Evolutionary conservation across 2,113 vertebrate genomes (phyloP).

Genomic region (Numida meleagris): DNA sequence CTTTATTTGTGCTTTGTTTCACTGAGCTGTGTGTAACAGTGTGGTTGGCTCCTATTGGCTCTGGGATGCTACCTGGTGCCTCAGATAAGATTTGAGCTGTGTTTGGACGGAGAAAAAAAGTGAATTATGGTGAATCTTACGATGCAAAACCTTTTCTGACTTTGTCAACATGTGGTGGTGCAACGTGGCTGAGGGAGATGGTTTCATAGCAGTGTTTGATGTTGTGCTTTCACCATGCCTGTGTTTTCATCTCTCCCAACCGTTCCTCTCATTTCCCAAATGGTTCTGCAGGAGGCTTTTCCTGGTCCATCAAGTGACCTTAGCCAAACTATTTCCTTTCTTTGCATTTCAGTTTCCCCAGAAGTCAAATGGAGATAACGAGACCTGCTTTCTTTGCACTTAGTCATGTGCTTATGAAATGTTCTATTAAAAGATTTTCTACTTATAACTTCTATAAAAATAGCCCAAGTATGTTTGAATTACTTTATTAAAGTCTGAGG

Average conservation of each 20-base stretch:
- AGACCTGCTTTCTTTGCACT: conserved; percentile 58
- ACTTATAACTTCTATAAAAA: conserved; percentile 61
- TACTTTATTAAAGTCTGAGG: conserved; percentile 32
- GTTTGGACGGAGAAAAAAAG: neutral
- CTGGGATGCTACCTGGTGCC: neutral
- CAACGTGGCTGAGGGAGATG: neutral
- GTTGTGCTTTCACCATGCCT: neutral
- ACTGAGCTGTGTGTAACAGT: fast-evolving
- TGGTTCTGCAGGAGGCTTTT: conserved; percentile 13
- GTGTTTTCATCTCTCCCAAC: neutral
- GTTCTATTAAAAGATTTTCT: conserved; percentile 55
- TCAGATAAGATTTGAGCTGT: neutral
- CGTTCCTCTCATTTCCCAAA: neutral
- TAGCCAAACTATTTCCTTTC: conserved; percentile 59
- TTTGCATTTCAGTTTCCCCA: conserved; percentile 56
- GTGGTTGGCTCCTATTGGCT: neutral
- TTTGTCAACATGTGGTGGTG: fast-evolving
- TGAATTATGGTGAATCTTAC: neutral
- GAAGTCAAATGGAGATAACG: conserved; percentile 47
- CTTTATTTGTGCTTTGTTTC: neutral
- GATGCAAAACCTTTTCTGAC: neutral
- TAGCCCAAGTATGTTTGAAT: conserved; percentile 56
- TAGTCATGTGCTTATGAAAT: conserved; percentile 45
- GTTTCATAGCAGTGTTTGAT: neutral
- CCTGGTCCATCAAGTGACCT: conserved; percentile 4